Evolutionary conservation across 2,797 vertebrate species (phyloP).

Genomic region (Argentina silus): DNA sequence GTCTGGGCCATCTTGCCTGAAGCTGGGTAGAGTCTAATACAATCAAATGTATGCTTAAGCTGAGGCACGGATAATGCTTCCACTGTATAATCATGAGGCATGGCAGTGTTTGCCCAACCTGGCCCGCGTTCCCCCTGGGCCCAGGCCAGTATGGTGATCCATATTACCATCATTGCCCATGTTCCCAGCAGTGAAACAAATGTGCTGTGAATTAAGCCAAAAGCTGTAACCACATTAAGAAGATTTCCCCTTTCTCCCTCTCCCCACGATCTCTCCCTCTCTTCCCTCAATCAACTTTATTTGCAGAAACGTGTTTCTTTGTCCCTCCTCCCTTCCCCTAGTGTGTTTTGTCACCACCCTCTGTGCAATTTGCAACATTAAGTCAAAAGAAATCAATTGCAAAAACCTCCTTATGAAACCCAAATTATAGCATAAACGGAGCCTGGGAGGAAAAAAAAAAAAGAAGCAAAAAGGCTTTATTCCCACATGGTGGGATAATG

Average conservation of each 20-base stretch:
- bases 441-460: too few species aligned
- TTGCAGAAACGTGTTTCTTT: constrained; percentile 47
- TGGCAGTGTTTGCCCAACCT: constrained; percentile 23
- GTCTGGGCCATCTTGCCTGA: constrained; percentile 40
- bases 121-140: constrained; percentile 52
- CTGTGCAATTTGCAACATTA: constrained; percentile 50
- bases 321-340: constrained; percentile 16
- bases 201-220: constrained; percentile 39
- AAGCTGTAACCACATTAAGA: not conserved
- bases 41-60: constrained; percentile 43
- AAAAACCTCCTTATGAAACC: constrained; percentile 42
- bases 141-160: constrained; percentile 42
- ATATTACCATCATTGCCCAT: constrained; percentile 42
- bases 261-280: constrained; percentile 23
- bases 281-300: constrained; percentile 42
- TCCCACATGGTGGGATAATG: constrained; percentile 62
- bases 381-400: constrained; percentile 62
- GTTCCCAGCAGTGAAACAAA: constrained; percentile 37
- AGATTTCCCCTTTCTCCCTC: not conserved
- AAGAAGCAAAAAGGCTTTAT: constrained; percentile 51
- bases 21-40: constrained; percentile 39
- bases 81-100: constrained; percentile 29
- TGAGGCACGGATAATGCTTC: constrained; percentile 52
- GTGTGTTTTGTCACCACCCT: constrained; percentile 7
- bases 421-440: constrained; percentile 54